Conservation (phyloP, 2,113 vertebrate species). For the Pan paniscus region DNA sequence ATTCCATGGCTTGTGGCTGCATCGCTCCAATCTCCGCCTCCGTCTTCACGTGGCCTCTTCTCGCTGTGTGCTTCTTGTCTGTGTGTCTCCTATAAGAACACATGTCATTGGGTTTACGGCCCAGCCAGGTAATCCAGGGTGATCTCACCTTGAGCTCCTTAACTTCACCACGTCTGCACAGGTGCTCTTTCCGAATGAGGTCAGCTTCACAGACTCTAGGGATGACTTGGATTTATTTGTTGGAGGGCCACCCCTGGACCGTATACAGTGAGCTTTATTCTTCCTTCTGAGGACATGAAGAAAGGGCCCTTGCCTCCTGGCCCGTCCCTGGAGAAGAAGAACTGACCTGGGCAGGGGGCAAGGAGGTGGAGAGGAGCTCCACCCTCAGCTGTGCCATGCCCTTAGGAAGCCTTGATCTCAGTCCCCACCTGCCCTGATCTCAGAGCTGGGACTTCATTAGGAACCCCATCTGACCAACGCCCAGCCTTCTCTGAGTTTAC, state of each 20-base stretch:
- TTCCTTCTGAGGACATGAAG: background rate
- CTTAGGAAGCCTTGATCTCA: background rate
- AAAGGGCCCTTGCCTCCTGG: background rate
- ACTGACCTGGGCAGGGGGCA: background rate
- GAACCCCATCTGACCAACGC: background rate
- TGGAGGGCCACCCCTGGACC: background rate
- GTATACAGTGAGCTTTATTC: background rate
- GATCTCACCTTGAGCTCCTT: background rate
- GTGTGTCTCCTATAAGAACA: background rate
- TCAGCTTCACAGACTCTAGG: background rate
- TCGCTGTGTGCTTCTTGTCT: background rate
- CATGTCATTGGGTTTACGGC: background rate
- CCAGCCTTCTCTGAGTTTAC: background rate
- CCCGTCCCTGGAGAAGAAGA: background rate
- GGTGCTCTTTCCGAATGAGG: background rate
- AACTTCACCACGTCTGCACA: background rate
- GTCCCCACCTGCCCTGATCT: background rate
- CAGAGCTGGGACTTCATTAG: background rate
- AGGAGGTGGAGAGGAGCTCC: background rate
- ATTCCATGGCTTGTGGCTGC: accelerated
- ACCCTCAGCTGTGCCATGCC: background rate
- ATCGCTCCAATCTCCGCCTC: background rate
- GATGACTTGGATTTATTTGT: background rate
- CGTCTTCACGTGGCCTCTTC: accelerated
- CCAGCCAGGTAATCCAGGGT: background rate